Conservation (phyloP, 2,113 vertebrate genomes). For the Poeciliopsis prolifica region DNA sequence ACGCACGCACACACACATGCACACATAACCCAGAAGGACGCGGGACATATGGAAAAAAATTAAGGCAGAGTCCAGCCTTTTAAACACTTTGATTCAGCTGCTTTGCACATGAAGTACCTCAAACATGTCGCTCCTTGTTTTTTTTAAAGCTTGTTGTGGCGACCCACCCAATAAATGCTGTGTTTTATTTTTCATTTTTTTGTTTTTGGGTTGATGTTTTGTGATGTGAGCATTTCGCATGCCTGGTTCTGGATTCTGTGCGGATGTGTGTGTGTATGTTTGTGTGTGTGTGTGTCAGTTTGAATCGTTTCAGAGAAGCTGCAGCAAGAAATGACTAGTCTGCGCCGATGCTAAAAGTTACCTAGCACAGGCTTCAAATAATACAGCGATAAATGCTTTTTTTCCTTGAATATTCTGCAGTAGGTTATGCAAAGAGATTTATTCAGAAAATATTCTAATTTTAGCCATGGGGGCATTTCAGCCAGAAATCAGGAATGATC, state of each 20-base stretch:
- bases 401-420: background rate
- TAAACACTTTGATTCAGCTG: background rate
- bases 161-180: background rate
- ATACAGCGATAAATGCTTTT: background rate
- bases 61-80: no score
- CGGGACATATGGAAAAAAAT: no score
- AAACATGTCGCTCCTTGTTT: background rate
- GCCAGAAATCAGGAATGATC: background rate
- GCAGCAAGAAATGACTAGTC: background rate
- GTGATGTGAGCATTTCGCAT: background rate
- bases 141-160: background rate
- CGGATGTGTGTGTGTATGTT: background rate
- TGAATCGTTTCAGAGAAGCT: background rate
- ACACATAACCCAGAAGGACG: no score
- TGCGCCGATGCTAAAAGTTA: background rate
- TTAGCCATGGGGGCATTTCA: background rate
- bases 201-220: background rate
- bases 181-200: no score
- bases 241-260: background rate
- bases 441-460: background rate
- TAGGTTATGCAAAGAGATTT: background rate
- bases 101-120: no score
- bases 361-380: background rate
- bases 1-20: no score
- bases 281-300: background rate